Conservation (phyloP, 2,888 invertebrate species). For the Nemotelus nigrinus region DNA sequence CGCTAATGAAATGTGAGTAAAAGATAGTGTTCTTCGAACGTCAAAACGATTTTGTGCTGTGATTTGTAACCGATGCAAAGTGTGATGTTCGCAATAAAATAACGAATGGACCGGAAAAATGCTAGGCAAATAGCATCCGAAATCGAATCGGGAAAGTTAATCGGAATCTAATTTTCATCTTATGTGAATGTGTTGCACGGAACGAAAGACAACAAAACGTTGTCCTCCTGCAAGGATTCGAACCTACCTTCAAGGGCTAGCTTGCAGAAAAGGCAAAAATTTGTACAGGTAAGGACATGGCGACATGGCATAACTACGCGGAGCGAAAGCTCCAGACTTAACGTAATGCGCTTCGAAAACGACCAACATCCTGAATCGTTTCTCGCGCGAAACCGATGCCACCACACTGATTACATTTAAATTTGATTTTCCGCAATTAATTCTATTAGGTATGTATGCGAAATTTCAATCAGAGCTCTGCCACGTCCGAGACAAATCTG, state of each 20-base stretch:
- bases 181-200: slow-evolving; percentile 40
- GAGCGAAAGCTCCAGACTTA: background rate
- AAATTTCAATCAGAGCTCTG: too few relatives aligned
- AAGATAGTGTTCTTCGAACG: slow-evolving; percentile 8
- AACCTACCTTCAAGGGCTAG: slow-evolving; percentile 24
- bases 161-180: slow-evolving; percentile 11
- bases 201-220: slow-evolving; percentile 25
- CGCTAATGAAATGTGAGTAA: background rate
- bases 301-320: background rate
- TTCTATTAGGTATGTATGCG: too few relatives aligned
- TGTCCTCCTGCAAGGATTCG: slow-evolving; percentile 27
- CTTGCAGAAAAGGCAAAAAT: slow-evolving; percentile 35
- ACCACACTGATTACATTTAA: too few relatives aligned
- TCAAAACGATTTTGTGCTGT: slow-evolving; percentile 15
- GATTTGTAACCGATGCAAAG: slow-evolving; percentile 4
- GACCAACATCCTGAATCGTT: background rate
- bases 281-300: slow-evolving; percentile 40
- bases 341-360: background rate
- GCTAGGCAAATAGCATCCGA: slow-evolving; percentile 35
- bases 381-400: too few relatives aligned
- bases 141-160: slow-evolving; percentile 10
- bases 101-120: slow-evolving; percentile 41
- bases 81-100: slow-evolving; percentile 30
- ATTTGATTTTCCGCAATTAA: too few relatives aligned
- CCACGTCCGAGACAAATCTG: too few relatives aligned